A percentile compares a stretch with the other conserved stretches of the same genome.
Evolutionary conservation across 2,113 vertebrate species (phyloP).

Genomic region (Dolichallabes microphthalmus): DNA sequence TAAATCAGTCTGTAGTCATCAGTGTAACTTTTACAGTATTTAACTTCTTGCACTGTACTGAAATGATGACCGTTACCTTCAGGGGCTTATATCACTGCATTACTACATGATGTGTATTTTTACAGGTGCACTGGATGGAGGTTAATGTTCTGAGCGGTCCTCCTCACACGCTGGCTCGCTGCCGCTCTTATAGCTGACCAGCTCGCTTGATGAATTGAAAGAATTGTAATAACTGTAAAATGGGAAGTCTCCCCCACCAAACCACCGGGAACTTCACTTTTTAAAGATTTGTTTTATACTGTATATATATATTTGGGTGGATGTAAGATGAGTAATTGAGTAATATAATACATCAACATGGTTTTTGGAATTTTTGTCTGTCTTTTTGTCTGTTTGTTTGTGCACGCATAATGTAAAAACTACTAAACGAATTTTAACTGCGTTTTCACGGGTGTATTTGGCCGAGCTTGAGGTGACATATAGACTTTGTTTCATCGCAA

Average conservation of each 20-base stretch:
- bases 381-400: too few relatives aligned
- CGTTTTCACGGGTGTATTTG: too few relatives aligned
- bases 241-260: background rate
- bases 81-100: constrained; percentile 18
- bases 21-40: constrained; percentile 4
- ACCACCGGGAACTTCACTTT: background rate
- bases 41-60: background rate
- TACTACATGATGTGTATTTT: constrained; percentile 6
- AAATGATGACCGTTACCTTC: background rate
- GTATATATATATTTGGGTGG: too few relatives aligned
- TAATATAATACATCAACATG: too few relatives aligned
- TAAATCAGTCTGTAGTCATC: constrained; percentile 3
- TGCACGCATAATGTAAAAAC: too few relatives aligned
- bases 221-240: background rate
- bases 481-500: too few relatives aligned
- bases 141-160: background rate
- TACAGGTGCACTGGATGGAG: constrained; percentile 25
- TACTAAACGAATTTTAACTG: too few relatives aligned
- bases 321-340: too few relatives aligned
- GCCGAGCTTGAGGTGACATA: too few relatives aligned
- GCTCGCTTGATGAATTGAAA: constrained; percentile 11
- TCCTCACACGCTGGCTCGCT: background rate
- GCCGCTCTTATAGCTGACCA: background rate
- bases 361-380: too few relatives aligned
- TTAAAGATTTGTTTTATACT: too few relatives aligned